A percentile compares a stretch with the other conserved stretches of the same genome.
phyloP scores from a whole-genome alignment of 2,113 vertebrate species.

The Electrona antarctica region DNA sequence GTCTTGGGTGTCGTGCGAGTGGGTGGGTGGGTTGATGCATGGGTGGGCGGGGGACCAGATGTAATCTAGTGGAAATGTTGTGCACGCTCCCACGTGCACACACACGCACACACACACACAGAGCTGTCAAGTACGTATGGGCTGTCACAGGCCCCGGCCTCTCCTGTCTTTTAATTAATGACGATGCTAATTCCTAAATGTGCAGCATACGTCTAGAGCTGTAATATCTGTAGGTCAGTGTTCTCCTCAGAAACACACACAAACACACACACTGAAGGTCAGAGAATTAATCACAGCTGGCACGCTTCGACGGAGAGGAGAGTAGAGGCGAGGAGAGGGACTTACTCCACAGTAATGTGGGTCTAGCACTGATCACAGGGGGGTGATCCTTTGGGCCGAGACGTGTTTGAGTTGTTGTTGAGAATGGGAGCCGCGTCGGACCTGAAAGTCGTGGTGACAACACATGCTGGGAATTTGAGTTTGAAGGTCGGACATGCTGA shows the following conservation, averaged over 20 bases:
- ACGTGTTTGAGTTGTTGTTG: too few relatives aligned
- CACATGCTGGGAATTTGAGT: too few relatives aligned
- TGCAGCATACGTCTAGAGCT: not conserved
- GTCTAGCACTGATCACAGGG: not conserved
- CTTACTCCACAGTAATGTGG: not conserved
- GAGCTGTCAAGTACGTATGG: too few relatives aligned
- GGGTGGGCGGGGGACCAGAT: slow-evolving; percentile 30
- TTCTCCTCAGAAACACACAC: slow-evolving; percentile 17
- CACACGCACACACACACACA: not conserved
- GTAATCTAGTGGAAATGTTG: slow-evolving; percentile 46
- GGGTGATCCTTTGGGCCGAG: too few relatives aligned
- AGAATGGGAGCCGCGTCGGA: too few relatives aligned
- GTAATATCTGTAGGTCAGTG: slow-evolving; percentile 35
- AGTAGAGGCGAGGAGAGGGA: slow-evolving; percentile 9
- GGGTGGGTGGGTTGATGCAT: too few relatives aligned
- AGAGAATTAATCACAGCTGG: slow-evolving; percentile 39
- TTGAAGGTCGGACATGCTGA: too few relatives aligned
- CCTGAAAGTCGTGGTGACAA: too few relatives aligned
- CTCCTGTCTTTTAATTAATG: slow-evolving; percentile 33
- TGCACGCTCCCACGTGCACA: not conserved
- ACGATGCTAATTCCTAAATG: slow-evolving; percentile 47
- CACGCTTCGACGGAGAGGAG: slow-evolving; percentile 2
- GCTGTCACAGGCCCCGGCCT: not conserved
- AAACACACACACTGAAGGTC: slow-evolving; percentile 40
- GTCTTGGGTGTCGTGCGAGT: slow-evolving; percentile 31